phyloP scores from a whole-genome alignment of 2,113 vertebrate genomes.

The Clinocottus analis region DNA sequence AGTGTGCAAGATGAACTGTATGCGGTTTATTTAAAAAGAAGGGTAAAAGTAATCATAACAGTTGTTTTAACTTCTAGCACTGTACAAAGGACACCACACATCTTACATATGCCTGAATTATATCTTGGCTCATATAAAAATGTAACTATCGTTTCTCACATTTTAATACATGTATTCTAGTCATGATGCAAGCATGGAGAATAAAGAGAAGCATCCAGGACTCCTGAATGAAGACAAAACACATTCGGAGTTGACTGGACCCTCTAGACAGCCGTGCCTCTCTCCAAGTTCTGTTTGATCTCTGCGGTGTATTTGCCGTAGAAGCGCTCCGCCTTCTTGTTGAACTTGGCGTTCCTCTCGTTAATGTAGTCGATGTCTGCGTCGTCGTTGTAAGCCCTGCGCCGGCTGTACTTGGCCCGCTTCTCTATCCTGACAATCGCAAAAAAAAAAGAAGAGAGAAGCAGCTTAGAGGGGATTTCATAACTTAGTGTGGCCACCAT shows the following conservation, averaged over 20 bases:
- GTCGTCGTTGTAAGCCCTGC: conserved; percentile 95
- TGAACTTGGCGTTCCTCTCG: conserved; percentile 98
- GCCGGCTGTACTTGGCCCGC: conserved; percentile 93
- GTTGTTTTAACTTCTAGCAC: conserved; percentile 15
- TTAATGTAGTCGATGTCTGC: conserved; percentile 98
- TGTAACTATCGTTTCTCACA: not conserved
- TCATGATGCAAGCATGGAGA: not conserved
- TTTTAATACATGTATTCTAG: not conserved
- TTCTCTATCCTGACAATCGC: conserved; percentile 91
- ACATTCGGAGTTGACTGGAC: not conserved
- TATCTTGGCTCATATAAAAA: not conserved
- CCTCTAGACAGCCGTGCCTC: conserved; percentile 92
- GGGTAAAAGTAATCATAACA: conserved; percentile 3
- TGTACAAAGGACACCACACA: conserved; percentile 43
- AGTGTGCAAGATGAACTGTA: conserved; percentile 36
- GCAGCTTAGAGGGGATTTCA: conserved; percentile 42
- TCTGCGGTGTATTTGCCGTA: conserved; percentile 98
- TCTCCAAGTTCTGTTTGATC: conserved; percentile 98
- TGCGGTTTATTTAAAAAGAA: conserved; percentile 67
- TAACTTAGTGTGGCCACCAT: conserved; percentile 22
- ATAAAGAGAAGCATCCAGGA: not conserved
- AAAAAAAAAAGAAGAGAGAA: conserved; percentile 26
- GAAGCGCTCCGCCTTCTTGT: conserved; percentile 98
- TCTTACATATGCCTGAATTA: not conserved
- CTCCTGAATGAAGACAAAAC: not conserved